A percentile compares a stretch with the other conserved stretches of the same genome.
Evolutionary conservation across 2,113 vertebrate genomes (phyloP).

Genomic region (Hemibagrus wyckioides): DNA sequence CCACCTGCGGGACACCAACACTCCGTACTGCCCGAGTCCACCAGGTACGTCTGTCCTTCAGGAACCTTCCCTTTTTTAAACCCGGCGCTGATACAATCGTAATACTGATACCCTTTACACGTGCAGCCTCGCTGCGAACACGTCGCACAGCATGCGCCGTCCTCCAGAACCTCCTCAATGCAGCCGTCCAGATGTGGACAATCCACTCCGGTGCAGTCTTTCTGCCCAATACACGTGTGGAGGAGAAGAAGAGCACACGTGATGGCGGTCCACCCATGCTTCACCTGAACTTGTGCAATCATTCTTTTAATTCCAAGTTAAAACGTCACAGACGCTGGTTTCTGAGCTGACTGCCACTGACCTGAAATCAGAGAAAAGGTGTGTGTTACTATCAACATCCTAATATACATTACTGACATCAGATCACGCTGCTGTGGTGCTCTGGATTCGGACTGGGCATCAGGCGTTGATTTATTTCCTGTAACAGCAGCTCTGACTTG

Average conservation of each 20-base stretch:
- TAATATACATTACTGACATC: background rate
- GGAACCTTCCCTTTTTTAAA: conserved; percentile 88
- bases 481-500: background rate
- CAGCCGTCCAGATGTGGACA: conserved; percentile 83
- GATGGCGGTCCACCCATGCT: conserved; percentile 40
- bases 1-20: conserved; percentile 89
- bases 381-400: background rate
- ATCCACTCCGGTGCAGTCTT: conserved; percentile 82
- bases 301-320: background rate
- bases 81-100: conserved; percentile 87
- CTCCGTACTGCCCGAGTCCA: conserved; percentile 95
- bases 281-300: conserved; percentile 58
- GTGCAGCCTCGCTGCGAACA: conserved; percentile 83
- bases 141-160: conserved; percentile 80
- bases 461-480: background rate
- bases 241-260: conserved; percentile 60
- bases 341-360: conserved; percentile 1
- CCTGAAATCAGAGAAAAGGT: conserved; percentile 7
- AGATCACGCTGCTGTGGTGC: background rate
- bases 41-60: conserved; percentile 88
- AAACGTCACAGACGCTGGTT: background rate
- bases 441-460: background rate
- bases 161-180: conserved; percentile 81
- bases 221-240: conserved; percentile 56
- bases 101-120: conserved; percentile 95